Evolutionary conservation across 2,888 invertebrate genomes (phyloP).

Genomic region (Eristalinus sepulchralis): DNA sequence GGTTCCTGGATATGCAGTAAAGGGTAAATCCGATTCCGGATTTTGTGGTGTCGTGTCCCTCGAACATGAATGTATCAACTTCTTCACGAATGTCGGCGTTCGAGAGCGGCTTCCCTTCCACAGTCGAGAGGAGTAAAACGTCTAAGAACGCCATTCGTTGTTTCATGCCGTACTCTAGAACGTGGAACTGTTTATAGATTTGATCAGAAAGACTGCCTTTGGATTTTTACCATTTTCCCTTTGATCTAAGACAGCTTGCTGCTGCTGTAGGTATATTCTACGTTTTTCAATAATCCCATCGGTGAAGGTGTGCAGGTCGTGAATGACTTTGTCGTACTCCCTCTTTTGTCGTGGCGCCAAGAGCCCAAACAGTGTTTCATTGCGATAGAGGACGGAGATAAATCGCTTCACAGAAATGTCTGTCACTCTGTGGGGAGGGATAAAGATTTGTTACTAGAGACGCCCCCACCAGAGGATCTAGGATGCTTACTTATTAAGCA

Average conservation of each 20-base stretch:
- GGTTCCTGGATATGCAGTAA: conserved; percentile 73
- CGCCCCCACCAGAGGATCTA: too few relatives aligned
- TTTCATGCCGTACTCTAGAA: conserved; percentile 59
- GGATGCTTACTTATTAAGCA: conserved; percentile 84
- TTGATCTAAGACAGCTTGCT: conserved; percentile 43
- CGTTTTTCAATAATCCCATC: conserved; percentile 71
- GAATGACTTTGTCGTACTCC: conserved; percentile 53
- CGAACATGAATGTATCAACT: conserved; percentile 79
- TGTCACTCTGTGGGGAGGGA: conserved; percentile 53
- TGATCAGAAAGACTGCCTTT: not conserved
- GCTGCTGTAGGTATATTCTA: conserved; percentile 39
- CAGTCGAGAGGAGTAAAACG: conserved; percentile 65
- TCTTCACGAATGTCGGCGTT: conserved; percentile 73
- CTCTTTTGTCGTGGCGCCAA: conserved; percentile 53
- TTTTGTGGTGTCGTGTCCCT: conserved; percentile 77
- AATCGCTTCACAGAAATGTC: conserved; percentile 70
- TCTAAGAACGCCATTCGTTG: conserved; percentile 72
- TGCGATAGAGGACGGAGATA: conserved; percentile 68
- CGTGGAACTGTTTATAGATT: not conserved
- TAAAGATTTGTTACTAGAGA: not conserved
- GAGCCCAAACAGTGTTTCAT: conserved; percentile 66
- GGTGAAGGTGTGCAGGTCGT: conserved; percentile 70
- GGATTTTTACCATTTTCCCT: conserved; percentile 28
- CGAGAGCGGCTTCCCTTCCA: conserved; percentile 64
- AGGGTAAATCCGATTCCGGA: conserved; percentile 73